These are phyloP conservation scores for Biston stratarius DNA, from an alignment of 2,888 invertebrate genomes.

Conservation along the genomic window DNA sequence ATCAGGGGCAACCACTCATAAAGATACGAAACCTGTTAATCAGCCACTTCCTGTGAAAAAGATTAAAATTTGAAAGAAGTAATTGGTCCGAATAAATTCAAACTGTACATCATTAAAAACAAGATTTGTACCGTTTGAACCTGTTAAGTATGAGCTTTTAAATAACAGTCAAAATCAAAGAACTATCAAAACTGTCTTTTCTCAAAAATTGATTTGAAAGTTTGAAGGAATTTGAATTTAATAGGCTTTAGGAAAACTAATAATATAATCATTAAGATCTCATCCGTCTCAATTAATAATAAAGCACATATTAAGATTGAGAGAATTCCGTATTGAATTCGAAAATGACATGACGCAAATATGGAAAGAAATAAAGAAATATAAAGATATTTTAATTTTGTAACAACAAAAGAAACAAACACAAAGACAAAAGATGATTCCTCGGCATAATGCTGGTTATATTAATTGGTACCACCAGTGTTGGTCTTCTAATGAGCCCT, in stretches of 20 bases:
- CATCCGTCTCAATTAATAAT: background rate
- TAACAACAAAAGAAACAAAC: too few relatives aligned
- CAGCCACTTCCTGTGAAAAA: constrained; percentile 70
- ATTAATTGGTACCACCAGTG: too few relatives aligned
- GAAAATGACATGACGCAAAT: too few relatives aligned
- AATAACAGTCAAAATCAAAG: constrained; percentile 24
- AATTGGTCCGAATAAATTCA: constrained; percentile 64
- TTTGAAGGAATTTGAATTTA: constrained; percentile 26
- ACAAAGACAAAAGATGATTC: too few relatives aligned
- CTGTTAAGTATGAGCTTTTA: constrained; percentile 46
- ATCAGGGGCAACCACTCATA: constrained; percentile 64
- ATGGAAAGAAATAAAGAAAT: too few relatives aligned
- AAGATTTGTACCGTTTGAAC: constrained; percentile 47
- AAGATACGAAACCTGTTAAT: constrained; percentile 74
- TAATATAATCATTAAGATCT: background rate
- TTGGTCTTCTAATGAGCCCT: too few relatives aligned
- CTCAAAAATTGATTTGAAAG: constrained; percentile 37
- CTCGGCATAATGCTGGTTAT: too few relatives aligned
- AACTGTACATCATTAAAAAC: constrained; percentile 63
- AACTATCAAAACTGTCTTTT: too few relatives aligned
- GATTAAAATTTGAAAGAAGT: constrained; percentile 67
- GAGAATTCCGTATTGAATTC: too few relatives aligned
- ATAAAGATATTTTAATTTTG: too few relatives aligned
- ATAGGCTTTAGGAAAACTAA: constrained; percentile 2
- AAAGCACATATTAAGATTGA: too few relatives aligned